Percentiles rank a stretch among this genome's conserved stretches.
Conservation (phyloP, 2,888 invertebrate species). For the Leptopterna dolabrata region DNA sequence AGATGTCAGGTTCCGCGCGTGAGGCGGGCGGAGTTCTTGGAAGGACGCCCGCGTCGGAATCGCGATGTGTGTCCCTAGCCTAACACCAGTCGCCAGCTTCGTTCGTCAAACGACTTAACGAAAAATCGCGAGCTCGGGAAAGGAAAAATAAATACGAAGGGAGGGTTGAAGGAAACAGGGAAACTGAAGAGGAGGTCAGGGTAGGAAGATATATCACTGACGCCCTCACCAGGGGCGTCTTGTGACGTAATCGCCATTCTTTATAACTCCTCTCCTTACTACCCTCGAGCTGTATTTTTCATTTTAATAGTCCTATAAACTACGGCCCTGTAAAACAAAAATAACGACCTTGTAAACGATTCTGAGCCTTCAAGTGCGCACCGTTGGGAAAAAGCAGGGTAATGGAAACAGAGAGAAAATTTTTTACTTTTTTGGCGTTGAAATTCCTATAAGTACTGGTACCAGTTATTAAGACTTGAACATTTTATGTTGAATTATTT, state of each 20-base stretch:
- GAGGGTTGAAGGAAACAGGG: conserved; percentile 8
- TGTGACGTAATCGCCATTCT: conserved; percentile 57
- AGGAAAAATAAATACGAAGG: not conserved
- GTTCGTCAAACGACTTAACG: not conserved
- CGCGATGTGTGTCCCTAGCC: too few species aligned
- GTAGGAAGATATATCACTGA: conserved; percentile 51
- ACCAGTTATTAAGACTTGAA: too few species aligned
- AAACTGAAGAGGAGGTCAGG: conserved; percentile 34
- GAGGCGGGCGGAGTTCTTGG: too few species aligned
- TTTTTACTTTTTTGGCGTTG: too few species aligned
- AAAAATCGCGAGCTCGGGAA: not conserved
- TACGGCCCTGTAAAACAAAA: conserved; percentile 49
- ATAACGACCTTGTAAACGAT: conserved; percentile 54
- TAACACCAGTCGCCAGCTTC: too few species aligned
- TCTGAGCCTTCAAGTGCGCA: conserved; percentile 3
- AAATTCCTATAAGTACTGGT: too few species aligned
- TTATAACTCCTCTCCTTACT: conserved; percentile 49
- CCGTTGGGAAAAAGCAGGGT: not conserved
- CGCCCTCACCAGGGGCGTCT: conserved; percentile 52
- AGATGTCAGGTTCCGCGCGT: too few species aligned
- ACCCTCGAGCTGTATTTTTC: conserved; percentile 43
- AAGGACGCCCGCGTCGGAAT: too few species aligned
- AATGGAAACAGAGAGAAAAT: not conserved
- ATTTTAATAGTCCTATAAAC: conserved; percentile 56
- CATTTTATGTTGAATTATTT: too few species aligned